phyloP scores from a whole-genome alignment of 2,797 vertebrate genomes.

The Aldrovandia affinis region DNA sequence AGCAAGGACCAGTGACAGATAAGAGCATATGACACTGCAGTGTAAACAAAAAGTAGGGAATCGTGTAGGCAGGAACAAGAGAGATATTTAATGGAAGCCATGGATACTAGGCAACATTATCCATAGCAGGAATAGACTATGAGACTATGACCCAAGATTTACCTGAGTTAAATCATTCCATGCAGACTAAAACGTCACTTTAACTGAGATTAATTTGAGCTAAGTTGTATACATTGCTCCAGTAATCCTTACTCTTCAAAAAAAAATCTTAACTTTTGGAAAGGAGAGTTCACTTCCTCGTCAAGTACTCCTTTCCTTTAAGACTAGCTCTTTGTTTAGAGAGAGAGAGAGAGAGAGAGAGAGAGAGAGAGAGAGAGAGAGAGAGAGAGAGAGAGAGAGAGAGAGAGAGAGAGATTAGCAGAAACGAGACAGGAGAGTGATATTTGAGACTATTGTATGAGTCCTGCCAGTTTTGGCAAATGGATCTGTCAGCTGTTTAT shows the following conservation, averaged over 20 bases:
- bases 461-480: conserved; percentile 48
- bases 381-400: conserved; percentile 57
- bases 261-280: conserved; percentile 28
- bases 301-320: conserved; percentile 62
- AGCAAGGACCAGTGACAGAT: conserved; percentile 31
- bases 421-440: conserved; percentile 55
- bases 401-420: conserved; percentile 58
- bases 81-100: neutral
- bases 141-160: too few species aligned
- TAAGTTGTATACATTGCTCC: neutral
- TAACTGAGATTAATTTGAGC: neutral
- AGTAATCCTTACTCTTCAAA: neutral
- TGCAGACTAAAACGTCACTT: neutral
- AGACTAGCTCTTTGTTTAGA: conserved; percentile 74
- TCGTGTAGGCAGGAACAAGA: neutral
- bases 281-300: conserved; percentile 49
- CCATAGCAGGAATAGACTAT: neutral
- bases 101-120: neutral
- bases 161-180: too few species aligned
- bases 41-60: conserved; percentile 45
- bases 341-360: conserved; percentile 58
- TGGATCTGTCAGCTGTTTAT: conserved; percentile 37
- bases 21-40: conserved; percentile 44
- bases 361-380: conserved; percentile 55
- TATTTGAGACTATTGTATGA: conserved; percentile 67